These are phyloP conservation scores for Heliconius cydno DNA, from an alignment of 2,888 invertebrate genomes.

Conservation along the genomic window DNA sequence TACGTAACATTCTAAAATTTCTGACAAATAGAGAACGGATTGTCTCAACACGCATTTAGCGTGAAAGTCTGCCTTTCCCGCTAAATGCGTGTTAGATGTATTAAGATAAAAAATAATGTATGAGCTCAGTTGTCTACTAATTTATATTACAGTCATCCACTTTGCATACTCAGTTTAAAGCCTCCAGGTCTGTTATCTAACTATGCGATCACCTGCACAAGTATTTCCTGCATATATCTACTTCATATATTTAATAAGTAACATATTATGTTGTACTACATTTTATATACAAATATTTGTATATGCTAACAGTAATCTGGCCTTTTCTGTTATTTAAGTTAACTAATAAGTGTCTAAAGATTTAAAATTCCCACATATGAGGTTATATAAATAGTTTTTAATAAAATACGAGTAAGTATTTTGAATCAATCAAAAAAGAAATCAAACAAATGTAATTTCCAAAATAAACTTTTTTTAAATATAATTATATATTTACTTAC, in stretches of 20 bases:
- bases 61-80: background rate
- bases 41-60: background rate
- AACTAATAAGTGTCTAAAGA: no score
- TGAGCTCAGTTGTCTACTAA: slow-evolving; percentile 18
- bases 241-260: slow-evolving; percentile 54
- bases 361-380: no score
- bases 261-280: slow-evolving; percentile 52
- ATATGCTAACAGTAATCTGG: background rate
- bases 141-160: slow-evolving; percentile 50
- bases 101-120: slow-evolving; percentile 23
- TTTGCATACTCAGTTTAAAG: slow-evolving; percentile 59
- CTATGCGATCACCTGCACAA: slow-evolving; percentile 65
- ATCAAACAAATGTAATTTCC: no score
- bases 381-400: no score
- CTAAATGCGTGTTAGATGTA: slow-evolving; percentile 1
- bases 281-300: slow-evolving; percentile 35
- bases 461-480: no score
- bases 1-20: background rate
- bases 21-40: background rate
- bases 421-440: no score
- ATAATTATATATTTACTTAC: no score
- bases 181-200: slow-evolving; percentile 59
- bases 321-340: background rate
- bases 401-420: no score
- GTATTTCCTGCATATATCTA: slow-evolving; percentile 62